Percentiles rank a stretch among this genome's conserved stretches.
Conservation (phyloP, 92 coral and sea anemone species). For the Scolanthus callimorphus region DNA sequence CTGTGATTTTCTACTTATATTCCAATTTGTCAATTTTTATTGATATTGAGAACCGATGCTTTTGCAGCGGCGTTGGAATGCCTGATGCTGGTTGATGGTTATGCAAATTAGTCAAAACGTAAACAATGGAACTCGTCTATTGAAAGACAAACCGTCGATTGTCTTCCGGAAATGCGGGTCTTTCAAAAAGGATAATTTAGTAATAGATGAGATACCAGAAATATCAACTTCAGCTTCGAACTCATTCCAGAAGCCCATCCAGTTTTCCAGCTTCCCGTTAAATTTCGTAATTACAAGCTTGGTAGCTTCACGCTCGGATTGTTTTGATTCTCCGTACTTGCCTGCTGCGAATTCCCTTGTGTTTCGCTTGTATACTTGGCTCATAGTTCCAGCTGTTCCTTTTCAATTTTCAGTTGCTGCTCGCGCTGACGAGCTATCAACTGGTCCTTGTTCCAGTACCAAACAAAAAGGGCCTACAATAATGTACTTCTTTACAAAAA, state of each 20-base stretch:
- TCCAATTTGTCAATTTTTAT: too few relatives aligned
- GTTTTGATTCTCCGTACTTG: too few relatives aligned
- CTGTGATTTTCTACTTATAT: too few relatives aligned
- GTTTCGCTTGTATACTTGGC: not conserved
- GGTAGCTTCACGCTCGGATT: constrained; percentile 32
- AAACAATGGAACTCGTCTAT: too few relatives aligned
- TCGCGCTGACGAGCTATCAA: not conserved
- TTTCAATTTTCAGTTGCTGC: not conserved
- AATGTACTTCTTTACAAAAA: not conserved
- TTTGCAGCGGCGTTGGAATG: too few relatives aligned
- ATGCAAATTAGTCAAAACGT: too few relatives aligned
- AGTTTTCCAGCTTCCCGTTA: constrained; percentile 30
- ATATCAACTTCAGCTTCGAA: constrained; percentile 39
- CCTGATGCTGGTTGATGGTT: too few relatives aligned
- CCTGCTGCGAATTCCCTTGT: too few relatives aligned
- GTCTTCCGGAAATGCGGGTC: constrained; percentile 21
- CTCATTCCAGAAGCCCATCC: constrained; percentile 50
- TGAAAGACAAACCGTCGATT: constrained; percentile 26
- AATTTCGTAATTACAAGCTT: constrained; percentile 43
- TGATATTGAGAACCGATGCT: too few relatives aligned
- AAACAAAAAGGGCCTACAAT: too few relatives aligned
- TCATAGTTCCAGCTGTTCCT: not conserved
- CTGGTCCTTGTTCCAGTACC: not conserved
- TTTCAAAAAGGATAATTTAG: constrained; percentile 36
- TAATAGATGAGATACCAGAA: constrained; percentile 3